A percentile compares a stretch with the other conserved stretches of the same genome.
These are phyloP conservation scores for Pogonocherus hispidulus DNA, from an alignment of 2,888 invertebrate genomes.

Conservation along the genomic window DNA sequence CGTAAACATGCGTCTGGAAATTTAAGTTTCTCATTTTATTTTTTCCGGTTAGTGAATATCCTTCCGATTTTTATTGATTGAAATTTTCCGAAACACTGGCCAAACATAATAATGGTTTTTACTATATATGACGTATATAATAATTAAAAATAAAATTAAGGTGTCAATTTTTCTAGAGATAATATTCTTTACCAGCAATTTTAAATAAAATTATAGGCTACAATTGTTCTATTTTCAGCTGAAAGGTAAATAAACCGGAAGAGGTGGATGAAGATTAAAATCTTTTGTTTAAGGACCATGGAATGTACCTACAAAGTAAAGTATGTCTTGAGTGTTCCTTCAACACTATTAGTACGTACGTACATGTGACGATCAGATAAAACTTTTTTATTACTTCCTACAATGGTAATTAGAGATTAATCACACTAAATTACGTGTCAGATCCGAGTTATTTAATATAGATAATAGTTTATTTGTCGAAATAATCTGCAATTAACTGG, in stretches of 20 bases:
- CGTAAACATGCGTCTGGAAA: not conserved
- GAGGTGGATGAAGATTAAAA: not conserved
- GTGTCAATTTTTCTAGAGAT: too few species aligned
- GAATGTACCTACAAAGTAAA: not conserved
- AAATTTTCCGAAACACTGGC: not conserved
- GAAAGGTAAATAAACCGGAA: constrained; percentile 2
- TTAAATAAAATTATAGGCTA: too few species aligned
- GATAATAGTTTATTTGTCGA: too few species aligned
- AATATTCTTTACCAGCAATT: too few species aligned
- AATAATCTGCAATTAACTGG: too few species aligned
- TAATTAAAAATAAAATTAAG: too few species aligned
- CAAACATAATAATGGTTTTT: not conserved
- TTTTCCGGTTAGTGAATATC: not conserved
- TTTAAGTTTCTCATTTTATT: not conserved
- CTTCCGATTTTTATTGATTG: not conserved
- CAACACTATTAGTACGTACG: not conserved
- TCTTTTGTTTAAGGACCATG: not conserved
- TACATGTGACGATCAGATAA: constrained; percentile 6
- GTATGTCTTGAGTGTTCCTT: not conserved
- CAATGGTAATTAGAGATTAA: not conserved
- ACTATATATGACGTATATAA: not conserved
- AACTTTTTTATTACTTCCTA: not conserved
- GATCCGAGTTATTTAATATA: too few species aligned
- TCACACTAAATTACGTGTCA: too few species aligned
- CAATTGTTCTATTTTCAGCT: not conserved